A percentile compares a stretch with the other conserved stretches of the same genome.
Evolutionary conservation across 2,888 invertebrate genomes (phyloP).

Genomic region (Zhuqinia jingwanae): DNA sequence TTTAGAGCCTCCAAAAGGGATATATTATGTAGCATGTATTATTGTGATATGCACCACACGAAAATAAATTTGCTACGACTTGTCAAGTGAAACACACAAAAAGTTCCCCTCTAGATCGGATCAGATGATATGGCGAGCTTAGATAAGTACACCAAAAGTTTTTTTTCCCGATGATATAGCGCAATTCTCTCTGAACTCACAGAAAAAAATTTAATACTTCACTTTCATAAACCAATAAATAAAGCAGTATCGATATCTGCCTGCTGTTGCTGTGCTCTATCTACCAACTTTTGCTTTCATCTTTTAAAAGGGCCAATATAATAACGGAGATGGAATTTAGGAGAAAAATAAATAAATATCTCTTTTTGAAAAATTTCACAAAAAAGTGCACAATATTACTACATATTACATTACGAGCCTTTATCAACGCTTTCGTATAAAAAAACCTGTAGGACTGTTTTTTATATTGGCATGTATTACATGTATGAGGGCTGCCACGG

Average conservation of each 20-base stretch:
- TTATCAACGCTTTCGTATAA: too few relatives aligned
- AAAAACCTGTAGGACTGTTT: not conserved
- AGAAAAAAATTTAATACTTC: conserved; percentile 16
- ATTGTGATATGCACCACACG: conserved; percentile 26
- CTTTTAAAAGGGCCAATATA: conserved; percentile 11
- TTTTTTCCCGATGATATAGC: conserved; percentile 39
- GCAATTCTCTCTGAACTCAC: not conserved
- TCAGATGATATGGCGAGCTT: conserved; percentile 19
- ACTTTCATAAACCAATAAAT: conserved; percentile 37
- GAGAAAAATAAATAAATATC: too few relatives aligned
- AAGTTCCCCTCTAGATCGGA: conserved; percentile 5
- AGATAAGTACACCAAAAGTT: conserved; percentile 16
- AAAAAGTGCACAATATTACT: not conserved
- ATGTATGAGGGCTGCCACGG: not conserved
- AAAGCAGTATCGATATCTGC: not conserved
- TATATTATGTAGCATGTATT: too few relatives aligned
- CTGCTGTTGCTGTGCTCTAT: not conserved
- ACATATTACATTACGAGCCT: not conserved
- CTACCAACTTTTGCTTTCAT: conserved; percentile 6
- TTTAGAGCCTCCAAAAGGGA: not conserved
- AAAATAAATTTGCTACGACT: conserved; percentile 38
- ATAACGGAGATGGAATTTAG: not conserved
- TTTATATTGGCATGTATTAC: not conserved
- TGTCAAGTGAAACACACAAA: conserved; percentile 23
- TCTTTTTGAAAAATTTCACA: not conserved